Evolutionary conservation across 2,113 vertebrate species (phyloP), one percentile per base, ranked within the genome.

Genomic region (Garra rufa): DNA sequence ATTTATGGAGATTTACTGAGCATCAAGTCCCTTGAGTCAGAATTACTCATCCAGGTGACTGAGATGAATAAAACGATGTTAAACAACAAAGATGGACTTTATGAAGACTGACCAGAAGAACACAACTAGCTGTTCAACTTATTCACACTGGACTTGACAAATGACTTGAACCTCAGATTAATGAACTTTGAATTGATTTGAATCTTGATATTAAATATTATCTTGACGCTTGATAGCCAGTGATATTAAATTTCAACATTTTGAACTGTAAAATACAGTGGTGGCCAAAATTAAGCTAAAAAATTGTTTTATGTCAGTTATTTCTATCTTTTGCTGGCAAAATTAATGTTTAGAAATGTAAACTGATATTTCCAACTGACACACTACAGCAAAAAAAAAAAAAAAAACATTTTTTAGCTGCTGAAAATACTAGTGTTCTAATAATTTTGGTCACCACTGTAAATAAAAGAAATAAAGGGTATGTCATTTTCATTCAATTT

Each of bases 201-300:
- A 65, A 65, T 65, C 61, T 65, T 30, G 26, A 65, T 30, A 30
- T 50, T 50, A 50, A 50, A 15, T 4, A 4, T 50, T 50, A 50
- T 50, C 48, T 50, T 15, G 46, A 48, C 14, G 7, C 13, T 63
- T 6, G 6, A 13, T 63, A n/a, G 55, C 21, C 19, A 69, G 65
- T 10, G 30, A 67, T 38, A 13, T 38, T 8, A 70, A 17, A 69
- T 14, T 10, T 74, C 55, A 15, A 17, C n/a, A 34, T 70, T 76
- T 74, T 55, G 9, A 21, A 86, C 57, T 86, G 79, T 76, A 61
- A 63, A 84, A 83, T 74, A n/a, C n/a, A n/a, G n/a, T n/a, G n/a
- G n/a, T n/a, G n/a, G n/a, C n/a, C n/a, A n/a, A n/a, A n/a, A n/a
- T n/a, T n/a, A n/a, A n/a, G n/a, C n/a, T n/a, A n/a, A n/a, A n/a